phyloP scores from a whole-genome alignment of 2,888 invertebrate genomes.

The Agrochola circellaris region DNA sequence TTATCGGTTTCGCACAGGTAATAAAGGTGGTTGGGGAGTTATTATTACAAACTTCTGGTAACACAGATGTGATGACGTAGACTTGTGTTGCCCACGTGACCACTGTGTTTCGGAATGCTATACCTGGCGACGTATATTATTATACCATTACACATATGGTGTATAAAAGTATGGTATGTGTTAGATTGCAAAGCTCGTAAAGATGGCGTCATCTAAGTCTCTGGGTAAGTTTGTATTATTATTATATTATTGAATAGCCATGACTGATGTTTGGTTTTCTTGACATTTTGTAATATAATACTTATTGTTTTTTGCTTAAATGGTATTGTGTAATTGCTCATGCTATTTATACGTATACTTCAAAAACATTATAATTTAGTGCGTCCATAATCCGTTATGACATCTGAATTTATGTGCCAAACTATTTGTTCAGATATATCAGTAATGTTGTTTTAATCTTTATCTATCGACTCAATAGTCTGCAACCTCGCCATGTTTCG shows the following conservation, averaged over 20 bases:
- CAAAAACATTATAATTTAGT: not conserved
- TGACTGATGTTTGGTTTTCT: slow-evolving; percentile 17
- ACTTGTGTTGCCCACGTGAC: no score
- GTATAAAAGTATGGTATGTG: not conserved
- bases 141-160: no score
- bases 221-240: not conserved
- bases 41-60: no score
- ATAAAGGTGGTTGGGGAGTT: no score
- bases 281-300: slow-evolving; percentile 20
- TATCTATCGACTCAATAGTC: slow-evolving; percentile 2
- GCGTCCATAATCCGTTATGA: not conserved
- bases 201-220: slow-evolving; percentile 28
- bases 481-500: not conserved
- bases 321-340: slow-evolving; percentile 6
- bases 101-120: no score
- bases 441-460: slow-evolving; percentile 3
- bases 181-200: not conserved
- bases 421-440: slow-evolving; percentile 3
- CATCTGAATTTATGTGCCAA: slow-evolving; percentile 5
- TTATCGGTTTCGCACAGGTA: no score
- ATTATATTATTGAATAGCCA: slow-evolving; percentile 3
- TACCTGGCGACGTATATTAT: no score
- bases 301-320: slow-evolving; percentile 4
- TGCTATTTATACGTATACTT: not conserved
- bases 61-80: no score